Percentiles rank a stretch among this genome's conserved stretches.
Conservation (phyloP, 2,888 invertebrate genomes). For the Yponomeuta plumbellus region DNA sequence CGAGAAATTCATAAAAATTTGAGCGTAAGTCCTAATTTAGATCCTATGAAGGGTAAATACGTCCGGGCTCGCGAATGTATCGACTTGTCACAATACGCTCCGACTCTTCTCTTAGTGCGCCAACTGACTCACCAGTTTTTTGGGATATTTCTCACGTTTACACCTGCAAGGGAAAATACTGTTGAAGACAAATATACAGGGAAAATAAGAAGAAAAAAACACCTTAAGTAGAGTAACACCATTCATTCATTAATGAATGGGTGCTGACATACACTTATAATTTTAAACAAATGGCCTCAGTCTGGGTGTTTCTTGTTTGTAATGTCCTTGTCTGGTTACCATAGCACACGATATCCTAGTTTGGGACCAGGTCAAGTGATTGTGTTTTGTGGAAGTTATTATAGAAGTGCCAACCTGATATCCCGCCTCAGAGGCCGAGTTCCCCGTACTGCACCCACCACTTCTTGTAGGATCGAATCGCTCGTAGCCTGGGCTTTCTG, state of each 20-base stretch:
- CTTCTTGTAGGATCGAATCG: conserved; percentile 95
- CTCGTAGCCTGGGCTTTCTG: no score
- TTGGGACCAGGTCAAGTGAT: no score
- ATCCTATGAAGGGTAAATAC: conserved; percentile 18
- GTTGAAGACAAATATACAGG: conserved; percentile 19
- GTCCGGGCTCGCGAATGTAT: background rate
- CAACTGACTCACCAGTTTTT: conserved; percentile 3
- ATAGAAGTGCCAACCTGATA: conserved; percentile 30
- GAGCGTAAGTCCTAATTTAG: conserved; percentile 38
- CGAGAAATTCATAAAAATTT: conserved; percentile 39
- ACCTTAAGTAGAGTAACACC: background rate
- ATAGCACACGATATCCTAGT: no score
- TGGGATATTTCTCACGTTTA: background rate
- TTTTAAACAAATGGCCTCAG: no score
- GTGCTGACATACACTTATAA: no score
- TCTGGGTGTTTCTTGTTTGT: no score
- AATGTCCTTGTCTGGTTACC: no score
- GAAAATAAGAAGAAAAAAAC: conserved; percentile 12
- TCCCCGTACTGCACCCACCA: conserved; percentile 98
- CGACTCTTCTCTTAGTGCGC: background rate
- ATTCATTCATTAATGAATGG: no score
- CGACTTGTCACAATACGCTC: background rate
- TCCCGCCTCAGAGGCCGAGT: conserved; percentile 69
- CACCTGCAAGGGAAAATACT: background rate
- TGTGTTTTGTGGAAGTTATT: no score